Evolutionary conservation across 2,797 vertebrate species (phyloP).

Genomic region (Vultur gryphus): DNA sequence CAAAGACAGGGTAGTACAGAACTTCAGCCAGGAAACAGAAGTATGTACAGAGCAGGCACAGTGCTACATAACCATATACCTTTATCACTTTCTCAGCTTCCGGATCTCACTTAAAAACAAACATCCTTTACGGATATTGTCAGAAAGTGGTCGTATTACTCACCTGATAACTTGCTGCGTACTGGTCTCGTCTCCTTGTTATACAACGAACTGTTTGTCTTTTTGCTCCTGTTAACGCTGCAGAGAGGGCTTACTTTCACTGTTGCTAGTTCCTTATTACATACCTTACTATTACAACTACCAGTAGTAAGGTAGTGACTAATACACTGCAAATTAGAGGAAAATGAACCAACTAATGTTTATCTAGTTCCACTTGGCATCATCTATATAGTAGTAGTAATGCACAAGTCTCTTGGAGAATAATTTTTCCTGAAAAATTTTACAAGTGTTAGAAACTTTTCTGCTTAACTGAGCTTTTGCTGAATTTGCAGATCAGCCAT

Average conservation of each 20-base stretch:
- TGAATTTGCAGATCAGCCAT: background rate
- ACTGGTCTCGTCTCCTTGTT: background rate
- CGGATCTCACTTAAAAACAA: background rate
- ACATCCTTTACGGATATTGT: background rate
- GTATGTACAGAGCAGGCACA: background rate
- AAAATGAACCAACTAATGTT: background rate
- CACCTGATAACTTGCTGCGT: background rate
- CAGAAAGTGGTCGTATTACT: background rate
- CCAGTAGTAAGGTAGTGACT: background rate
- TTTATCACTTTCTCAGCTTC: background rate
- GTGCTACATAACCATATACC: background rate
- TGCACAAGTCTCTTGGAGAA: background rate
- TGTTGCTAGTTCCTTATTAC: background rate
- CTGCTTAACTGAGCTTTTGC: background rate
- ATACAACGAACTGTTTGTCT: background rate
- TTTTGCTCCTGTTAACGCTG: background rate
- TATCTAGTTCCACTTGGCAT: background rate
- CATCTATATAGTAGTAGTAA: background rate
- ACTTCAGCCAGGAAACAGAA: background rate
- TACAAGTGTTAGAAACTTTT: background rate
- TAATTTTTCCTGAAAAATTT: background rate
- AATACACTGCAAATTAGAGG: background rate
- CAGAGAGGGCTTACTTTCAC: background rate
- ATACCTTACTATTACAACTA: background rate
- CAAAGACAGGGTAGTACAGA: background rate